phyloP scores from a whole-genome alignment of 2,888 invertebrate species.

The Pseudeuparius sepicola region DNA sequence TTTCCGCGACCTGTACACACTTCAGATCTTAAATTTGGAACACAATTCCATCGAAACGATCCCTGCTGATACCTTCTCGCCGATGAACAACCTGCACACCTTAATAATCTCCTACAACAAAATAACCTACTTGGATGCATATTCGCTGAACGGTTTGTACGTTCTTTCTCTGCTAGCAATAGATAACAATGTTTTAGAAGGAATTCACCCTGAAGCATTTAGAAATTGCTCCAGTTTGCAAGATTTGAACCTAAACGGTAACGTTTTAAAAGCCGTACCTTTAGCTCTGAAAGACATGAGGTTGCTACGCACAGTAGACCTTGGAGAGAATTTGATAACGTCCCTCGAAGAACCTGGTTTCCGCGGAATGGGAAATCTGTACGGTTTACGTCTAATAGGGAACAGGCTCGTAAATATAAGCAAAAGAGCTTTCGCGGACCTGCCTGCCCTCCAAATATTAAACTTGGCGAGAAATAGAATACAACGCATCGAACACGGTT shows the following conservation, averaged over 20 bases:
- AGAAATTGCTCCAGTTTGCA: conserved; percentile 83
- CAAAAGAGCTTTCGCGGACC: conserved; percentile 65
- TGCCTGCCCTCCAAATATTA: conserved; percentile 73
- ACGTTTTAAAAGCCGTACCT: conserved; percentile 71
- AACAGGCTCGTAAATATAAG: conserved; percentile 78
- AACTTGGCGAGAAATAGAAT: conserved; percentile 83
- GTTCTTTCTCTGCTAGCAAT: conserved; percentile 76
- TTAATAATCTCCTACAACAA: conserved; percentile 78
- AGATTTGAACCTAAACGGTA: conserved; percentile 83
- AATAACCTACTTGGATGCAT: conserved; percentile 73
- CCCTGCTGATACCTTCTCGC: conserved; percentile 78
- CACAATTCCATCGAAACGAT: conserved; percentile 76
- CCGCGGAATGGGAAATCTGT: conserved; percentile 73
- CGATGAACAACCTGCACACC: conserved; percentile 87
- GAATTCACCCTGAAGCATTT: conserved; percentile 79
- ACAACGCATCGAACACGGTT: conserved; percentile 64
- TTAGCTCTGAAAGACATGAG: conserved; percentile 76
- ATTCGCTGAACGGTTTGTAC: conserved; percentile 78
- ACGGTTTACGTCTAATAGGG: conserved; percentile 79
- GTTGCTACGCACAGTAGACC: conserved; percentile 74
- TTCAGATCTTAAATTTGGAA: conserved; percentile 77
- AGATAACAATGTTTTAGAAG: conserved; percentile 76
- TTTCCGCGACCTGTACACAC: conserved; percentile 75
- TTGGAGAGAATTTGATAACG: conserved; percentile 83
- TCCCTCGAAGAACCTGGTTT: conserved; percentile 73